These are phyloP conservation scores for Phyllostomus discolor DNA, from an alignment of 2,113 vertebrate species.

Conservation along the genomic window DNA sequence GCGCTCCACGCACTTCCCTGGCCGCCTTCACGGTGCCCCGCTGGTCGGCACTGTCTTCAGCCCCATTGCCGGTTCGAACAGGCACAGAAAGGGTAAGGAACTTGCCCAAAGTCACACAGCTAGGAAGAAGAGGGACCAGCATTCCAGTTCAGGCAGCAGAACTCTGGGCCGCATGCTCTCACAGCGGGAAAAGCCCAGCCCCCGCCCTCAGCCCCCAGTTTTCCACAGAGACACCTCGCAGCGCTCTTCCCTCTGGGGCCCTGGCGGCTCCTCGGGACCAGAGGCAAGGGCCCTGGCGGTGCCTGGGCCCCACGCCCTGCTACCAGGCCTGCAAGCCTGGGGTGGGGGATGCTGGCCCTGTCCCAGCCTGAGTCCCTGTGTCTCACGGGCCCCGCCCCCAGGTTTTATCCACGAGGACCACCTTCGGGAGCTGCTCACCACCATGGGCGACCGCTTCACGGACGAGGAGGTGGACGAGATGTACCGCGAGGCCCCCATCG, in stretches of 20 bases:
- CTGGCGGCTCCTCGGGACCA: background rate
- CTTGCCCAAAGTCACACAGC: background rate
- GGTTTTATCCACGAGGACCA: constrained; percentile 97
- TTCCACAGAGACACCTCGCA: background rate
- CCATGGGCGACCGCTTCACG: constrained; percentile 98
- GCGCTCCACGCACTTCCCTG: background rate
- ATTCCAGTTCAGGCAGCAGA: background rate
- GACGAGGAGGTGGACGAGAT: constrained; percentile 99
- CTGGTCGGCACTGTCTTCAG: background rate
- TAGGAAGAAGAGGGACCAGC: background rate
- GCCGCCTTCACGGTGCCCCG: background rate
- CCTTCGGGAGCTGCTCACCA: constrained; percentile 96
- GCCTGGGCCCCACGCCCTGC: background rate
- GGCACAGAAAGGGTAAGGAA: background rate
- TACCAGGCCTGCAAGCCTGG: background rate
- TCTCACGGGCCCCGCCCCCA: background rate
- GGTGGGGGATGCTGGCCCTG: accelerated
- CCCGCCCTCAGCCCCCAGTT: background rate
- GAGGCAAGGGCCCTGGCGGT: background rate
- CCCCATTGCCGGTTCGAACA: background rate
- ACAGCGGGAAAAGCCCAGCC: background rate
- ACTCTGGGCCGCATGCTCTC: background rate
- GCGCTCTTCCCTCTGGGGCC: background rate
- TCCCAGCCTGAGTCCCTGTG: background rate
- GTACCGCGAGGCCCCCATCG: constrained; percentile 96